Conservation (phyloP, 35 echinoderm and acorn worm genomes). For the Amphiura filiformis region DNA sequence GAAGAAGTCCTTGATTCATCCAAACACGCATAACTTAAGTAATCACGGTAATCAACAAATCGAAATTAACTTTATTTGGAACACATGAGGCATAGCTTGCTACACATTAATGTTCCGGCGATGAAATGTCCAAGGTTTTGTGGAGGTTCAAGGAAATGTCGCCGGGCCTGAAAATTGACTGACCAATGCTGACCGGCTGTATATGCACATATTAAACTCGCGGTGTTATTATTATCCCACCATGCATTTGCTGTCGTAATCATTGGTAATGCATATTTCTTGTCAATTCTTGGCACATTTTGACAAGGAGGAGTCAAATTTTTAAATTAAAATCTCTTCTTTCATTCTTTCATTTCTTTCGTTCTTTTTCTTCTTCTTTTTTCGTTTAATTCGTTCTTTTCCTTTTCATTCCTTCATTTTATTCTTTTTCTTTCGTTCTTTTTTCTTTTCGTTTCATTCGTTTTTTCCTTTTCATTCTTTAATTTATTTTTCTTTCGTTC, state of each 20-base stretch:
- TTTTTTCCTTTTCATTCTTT: no score
- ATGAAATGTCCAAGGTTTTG: background rate
- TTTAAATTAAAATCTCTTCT: no score
- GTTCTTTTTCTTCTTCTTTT: no score
- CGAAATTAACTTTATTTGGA: background rate
- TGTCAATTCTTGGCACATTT: background rate
- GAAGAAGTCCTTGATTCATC: background rate
- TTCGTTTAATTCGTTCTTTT: no score
- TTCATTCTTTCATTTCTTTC: no score
- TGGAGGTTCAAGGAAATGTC: background rate
- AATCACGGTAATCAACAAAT: background rate
- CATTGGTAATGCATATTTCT: background rate
- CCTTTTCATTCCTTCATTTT: no score
- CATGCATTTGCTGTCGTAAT: background rate
- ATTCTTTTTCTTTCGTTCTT: no score
- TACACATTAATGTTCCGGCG: background rate
- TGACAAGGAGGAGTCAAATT: background rate
- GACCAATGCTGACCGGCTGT: background rate
- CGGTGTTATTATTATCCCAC: background rate
- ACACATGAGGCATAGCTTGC: background rate
- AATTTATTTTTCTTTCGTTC: no score
- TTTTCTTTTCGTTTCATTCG: no score
- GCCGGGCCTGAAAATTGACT: background rate
- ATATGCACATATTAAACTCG: background rate
- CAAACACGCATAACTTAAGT: background rate